These are phyloP conservation scores for Megalops atlanticus DNA, from an alignment of 2,113 vertebrate species.

Conservation along the genomic window DNA sequence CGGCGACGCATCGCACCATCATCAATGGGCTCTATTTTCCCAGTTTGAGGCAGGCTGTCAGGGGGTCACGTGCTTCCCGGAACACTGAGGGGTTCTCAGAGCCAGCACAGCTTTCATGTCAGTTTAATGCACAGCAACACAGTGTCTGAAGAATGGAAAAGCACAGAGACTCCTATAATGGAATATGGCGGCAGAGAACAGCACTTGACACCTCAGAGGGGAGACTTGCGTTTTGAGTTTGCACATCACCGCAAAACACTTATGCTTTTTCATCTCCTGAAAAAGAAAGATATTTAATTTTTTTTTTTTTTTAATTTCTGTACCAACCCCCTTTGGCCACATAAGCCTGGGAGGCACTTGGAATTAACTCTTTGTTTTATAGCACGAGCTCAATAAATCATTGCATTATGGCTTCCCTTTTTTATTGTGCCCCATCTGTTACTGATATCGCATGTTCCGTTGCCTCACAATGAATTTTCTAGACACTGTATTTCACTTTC, in stretches of 20 bases:
- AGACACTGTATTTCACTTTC: conserved; percentile 53
- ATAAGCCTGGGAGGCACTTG: background rate
- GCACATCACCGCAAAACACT: background rate
- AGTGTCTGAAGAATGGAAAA: too few relatives aligned
- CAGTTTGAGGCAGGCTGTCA: too few relatives aligned
- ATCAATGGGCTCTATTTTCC: too few relatives aligned
- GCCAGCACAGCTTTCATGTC: too few relatives aligned
- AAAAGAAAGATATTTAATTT: background rate
- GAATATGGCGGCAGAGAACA: background rate
- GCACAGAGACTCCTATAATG: too few relatives aligned
- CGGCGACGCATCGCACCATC: too few relatives aligned
- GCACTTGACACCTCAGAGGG: background rate
- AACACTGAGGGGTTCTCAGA: too few relatives aligned
- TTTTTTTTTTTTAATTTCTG: background rate
- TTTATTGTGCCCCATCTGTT: background rate
- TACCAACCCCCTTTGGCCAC: background rate
- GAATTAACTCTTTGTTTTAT: background rate
- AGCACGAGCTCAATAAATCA: background rate
- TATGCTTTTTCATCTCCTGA: background rate
- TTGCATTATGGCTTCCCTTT: background rate
- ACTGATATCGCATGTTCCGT: background rate
- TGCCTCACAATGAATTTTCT: background rate
- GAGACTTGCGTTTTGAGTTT: background rate
- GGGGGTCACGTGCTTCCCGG: too few relatives aligned
- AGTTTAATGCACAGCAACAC: too few relatives aligned